phyloP scores from a whole-genome alignment of 2,113 vertebrate genomes.

The Odocoileus hemionus region DNA sequence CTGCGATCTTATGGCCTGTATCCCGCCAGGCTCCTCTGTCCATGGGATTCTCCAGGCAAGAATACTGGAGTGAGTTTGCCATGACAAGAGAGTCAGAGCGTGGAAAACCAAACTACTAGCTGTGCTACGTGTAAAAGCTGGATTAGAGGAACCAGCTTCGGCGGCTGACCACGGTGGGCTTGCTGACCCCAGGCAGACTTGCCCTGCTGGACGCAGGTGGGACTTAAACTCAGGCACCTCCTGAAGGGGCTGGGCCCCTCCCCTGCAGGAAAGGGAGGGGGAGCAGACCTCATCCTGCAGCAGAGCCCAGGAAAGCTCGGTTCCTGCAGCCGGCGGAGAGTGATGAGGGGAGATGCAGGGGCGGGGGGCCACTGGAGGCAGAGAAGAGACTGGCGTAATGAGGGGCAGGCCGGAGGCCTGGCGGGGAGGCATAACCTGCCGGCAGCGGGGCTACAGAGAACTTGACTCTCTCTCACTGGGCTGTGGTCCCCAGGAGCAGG shows the following conservation, averaged over 20 bases:
- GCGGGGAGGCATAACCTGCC: background rate
- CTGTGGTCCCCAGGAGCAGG: background rate
- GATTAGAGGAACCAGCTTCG: background rate
- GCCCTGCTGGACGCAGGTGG: background rate
- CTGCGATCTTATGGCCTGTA: background rate
- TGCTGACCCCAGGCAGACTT: background rate
- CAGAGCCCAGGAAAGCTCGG: background rate
- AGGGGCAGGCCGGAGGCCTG: background rate
- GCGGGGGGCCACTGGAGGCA: fast-evolving
- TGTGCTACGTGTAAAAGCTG: background rate
- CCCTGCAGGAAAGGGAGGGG: too few species aligned
- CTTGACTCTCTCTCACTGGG: background rate
- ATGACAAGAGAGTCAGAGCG: background rate
- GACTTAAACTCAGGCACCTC: background rate
- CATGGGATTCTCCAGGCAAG: background rate
- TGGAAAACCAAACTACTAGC: background rate
- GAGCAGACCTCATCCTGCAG: background rate
- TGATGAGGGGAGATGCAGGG: background rate
- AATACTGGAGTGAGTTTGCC: background rate
- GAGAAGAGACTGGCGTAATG: background rate
- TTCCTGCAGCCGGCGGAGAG: background rate
- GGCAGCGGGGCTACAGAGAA: background rate
- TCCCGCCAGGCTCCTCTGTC: background rate
- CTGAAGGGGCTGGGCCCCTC: fast-evolving
- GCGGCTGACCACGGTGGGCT: background rate